Evolutionary conservation across 2,113 vertebrate genomes (phyloP).

Genomic region (Noctilio leporinus): DNA sequence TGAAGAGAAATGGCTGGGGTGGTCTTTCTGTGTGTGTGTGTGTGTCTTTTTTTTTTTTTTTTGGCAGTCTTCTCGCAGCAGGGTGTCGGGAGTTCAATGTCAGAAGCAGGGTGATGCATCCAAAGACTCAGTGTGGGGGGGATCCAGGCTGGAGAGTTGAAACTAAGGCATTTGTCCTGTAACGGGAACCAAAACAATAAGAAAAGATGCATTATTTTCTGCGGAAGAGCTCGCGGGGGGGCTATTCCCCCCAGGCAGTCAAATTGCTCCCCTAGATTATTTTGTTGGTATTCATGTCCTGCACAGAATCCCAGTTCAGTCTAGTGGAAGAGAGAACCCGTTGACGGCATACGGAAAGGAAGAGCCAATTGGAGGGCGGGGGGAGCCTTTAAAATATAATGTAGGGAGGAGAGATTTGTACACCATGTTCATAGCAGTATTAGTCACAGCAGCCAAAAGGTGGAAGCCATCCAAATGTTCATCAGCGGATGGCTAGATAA

Average conservation of each 20-base stretch:
- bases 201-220: background rate
- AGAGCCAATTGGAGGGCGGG: background rate
- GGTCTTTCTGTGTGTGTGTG: conserved; percentile 52
- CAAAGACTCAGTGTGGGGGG: conserved; percentile 82
- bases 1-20: conserved; percentile 94
- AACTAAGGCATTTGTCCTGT: conserved; percentile 83
- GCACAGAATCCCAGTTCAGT: background rate
- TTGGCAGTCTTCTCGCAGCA: conserved; percentile 87
- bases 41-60: conserved; percentile 67
- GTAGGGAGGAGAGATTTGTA: background rate
- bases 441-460: background rate
- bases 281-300: background rate
- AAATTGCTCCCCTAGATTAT: fast-evolving
- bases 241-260: background rate
- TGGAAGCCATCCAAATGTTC: background rate
- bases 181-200: conserved; percentile 68
- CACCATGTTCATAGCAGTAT: background rate
- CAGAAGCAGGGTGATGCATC: conserved; percentile 81
- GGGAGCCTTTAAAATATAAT: fast-evolving
- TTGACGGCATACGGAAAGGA: background rate
- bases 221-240: background rate
- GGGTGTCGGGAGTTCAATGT: conserved; percentile 92
- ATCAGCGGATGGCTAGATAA: fast-evolving
- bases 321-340: background rate
- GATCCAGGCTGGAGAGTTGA: conserved; percentile 74